Evolutionary conservation across 2,888 invertebrate species (phyloP).

Genomic region (Cetonia aurata): DNA sequence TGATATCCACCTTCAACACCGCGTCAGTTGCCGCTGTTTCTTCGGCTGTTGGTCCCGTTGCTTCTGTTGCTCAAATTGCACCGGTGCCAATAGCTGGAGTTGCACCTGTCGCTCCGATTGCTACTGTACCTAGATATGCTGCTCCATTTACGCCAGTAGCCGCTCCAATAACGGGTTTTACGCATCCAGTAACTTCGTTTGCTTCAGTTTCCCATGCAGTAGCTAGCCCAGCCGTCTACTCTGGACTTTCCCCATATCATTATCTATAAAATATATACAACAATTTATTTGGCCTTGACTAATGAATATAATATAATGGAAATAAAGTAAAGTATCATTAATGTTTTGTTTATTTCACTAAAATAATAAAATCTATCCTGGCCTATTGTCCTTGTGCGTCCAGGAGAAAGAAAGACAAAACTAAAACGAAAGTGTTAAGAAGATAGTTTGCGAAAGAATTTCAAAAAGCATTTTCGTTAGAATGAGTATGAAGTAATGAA

Average conservation of each 20-base stretch:
- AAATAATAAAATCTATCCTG: too few relatives aligned
- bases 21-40: conserved; percentile 7
- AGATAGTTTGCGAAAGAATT: too few relatives aligned
- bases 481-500: too few relatives aligned
- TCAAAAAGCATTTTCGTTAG: too few relatives aligned
- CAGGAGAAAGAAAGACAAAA: too few relatives aligned
- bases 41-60: conserved; percentile 7
- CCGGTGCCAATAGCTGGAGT: conserved; percentile 16
- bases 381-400: too few relatives aligned
- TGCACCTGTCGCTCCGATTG: conserved; percentile 13
- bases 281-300: background rate
- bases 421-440: too few relatives aligned
- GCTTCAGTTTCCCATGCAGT: conserved; percentile 4
- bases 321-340: background rate
- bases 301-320: conserved; percentile 5
- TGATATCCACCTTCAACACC: background rate
- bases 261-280: background rate
- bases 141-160: conserved; percentile 14
- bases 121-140: conserved; percentile 2
- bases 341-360: too few relatives aligned
- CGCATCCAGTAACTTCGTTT: background rate
- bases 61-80: conserved; percentile 14
- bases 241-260: conserved; percentile 7
- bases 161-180: background rate
- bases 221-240: conserved; percentile 8